phyloP scores from a whole-genome alignment of 1,140 invertebrate species.

The Solen grandis region DNA sequence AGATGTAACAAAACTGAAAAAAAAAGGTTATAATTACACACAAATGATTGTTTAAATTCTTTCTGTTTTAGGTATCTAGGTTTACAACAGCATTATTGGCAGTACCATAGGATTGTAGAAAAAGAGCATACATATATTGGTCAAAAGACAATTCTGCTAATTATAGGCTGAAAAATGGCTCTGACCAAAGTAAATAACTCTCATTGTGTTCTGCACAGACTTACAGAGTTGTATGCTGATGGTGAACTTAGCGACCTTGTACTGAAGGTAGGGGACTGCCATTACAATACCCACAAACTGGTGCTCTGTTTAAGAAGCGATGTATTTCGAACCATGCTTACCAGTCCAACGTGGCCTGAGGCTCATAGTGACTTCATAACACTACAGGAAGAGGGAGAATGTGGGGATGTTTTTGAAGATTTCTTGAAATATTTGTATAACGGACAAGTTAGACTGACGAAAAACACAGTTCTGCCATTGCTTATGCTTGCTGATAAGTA shows the following conservation, averaged over 20 bases:
- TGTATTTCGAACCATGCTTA: slow-evolving; percentile 98
- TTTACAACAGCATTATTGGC: too few relatives aligned
- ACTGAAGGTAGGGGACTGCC: background rate
- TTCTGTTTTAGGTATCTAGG: too few relatives aligned
- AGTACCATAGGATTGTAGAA: too few relatives aligned
- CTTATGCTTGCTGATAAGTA: slow-evolving; percentile 96
- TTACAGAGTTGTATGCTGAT: background rate
- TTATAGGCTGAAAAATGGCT: too few relatives aligned
- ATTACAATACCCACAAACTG: slow-evolving; percentile 87
- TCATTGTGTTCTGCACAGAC: background rate
- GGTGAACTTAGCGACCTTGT: background rate
- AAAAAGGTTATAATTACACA: too few relatives aligned
- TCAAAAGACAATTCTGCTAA: too few relatives aligned
- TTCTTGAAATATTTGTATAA: slow-evolving; percentile 96
- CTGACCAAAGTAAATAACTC: background rate
- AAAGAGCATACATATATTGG: too few relatives aligned
- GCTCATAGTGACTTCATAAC: slow-evolving; percentile 91
- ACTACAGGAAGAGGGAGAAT: slow-evolving; percentile 91
- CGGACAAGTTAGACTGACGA: slow-evolving; percentile 89
- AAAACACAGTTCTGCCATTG: slow-evolving; percentile 93
- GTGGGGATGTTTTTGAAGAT: slow-evolving; percentile 91
- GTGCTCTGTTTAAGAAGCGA: slow-evolving; percentile 97
- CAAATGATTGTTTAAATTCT: too few relatives aligned
- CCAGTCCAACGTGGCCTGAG: slow-evolving; percentile 95
- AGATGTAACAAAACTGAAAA: too few relatives aligned